Percentiles rank a stretch among this genome's conserved stretches.
phyloP scores from a whole-genome alignment of 2,888 invertebrate genomes.

The Entomobrya multifasciata region DNA sequence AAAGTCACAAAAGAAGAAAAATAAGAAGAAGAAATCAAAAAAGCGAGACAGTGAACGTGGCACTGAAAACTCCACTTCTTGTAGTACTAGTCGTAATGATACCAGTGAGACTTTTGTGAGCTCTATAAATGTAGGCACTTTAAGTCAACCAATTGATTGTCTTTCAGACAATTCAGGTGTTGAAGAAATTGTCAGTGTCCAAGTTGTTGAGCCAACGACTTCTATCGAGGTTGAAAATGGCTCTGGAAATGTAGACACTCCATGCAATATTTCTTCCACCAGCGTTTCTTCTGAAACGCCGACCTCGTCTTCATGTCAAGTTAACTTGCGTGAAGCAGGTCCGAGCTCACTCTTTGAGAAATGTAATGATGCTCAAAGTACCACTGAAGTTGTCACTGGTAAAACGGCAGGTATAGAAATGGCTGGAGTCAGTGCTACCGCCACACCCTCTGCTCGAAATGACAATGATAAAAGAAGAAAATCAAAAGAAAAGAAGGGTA shows the following conservation, averaged over 20 bases:
- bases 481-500: slow-evolving; percentile 22
- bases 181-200: slow-evolving; percentile 8
- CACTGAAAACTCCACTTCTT: not conserved
- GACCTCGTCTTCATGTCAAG: not conserved
- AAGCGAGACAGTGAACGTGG: not conserved
- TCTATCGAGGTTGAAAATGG: not conserved
- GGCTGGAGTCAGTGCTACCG: slow-evolving; percentile 22
- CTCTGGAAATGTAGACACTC: slow-evolving; percentile 58
- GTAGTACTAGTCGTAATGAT: slow-evolving; percentile 40
- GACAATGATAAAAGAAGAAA: slow-evolving; percentile 3
- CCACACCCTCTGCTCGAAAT: slow-evolving; percentile 15
- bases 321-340: slow-evolving; percentile 3
- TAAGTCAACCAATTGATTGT: not conserved
- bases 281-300: not conserved
- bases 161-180: not conserved
- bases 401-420: slow-evolving; percentile 9
- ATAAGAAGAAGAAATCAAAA: slow-evolving; percentile 42
- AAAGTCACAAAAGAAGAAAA: slow-evolving; percentile 48
- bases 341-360: slow-evolving; percentile 52
- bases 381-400: not conserved
- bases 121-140: not conserved
- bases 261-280: not conserved
- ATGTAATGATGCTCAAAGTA: slow-evolving; percentile 45
- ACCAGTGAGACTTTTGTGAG: not conserved
- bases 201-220: slow-evolving; percentile 44